A percentile compares a stretch with the other conserved stretches of the same genome.
Conservation (phyloP, 2,113 vertebrate genomes). For the Gavialis gangeticus region DNA sequence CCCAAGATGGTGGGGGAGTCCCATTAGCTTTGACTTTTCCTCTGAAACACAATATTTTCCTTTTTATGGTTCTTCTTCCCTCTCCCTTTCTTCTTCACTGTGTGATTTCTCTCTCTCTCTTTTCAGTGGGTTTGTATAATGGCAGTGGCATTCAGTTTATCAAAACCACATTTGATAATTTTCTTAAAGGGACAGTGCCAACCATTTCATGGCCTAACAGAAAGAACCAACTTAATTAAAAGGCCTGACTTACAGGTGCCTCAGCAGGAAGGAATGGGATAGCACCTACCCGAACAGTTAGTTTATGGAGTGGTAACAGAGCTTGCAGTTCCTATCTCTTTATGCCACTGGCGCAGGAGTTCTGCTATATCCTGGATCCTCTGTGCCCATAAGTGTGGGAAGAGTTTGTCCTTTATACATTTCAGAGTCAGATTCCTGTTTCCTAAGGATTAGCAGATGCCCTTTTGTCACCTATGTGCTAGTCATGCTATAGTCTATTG, state of each 20-base stretch:
- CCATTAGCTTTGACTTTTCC: background rate
- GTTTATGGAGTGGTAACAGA: background rate
- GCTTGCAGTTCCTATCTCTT: background rate
- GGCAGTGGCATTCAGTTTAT: background rate
- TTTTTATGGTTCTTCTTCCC: background rate
- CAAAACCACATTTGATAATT: background rate
- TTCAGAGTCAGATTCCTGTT: background rate
- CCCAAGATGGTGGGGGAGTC: background rate
- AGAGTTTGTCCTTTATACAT: background rate
- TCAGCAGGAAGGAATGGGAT: background rate
- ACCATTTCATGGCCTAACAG: background rate
- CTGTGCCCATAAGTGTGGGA: background rate
- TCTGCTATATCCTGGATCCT: background rate
- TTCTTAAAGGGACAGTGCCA: background rate
- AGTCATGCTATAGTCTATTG: no score
- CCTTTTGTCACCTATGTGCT: background rate
- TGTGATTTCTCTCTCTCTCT: background rate
- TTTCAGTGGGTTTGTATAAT: background rate
- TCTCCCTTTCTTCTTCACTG: background rate
- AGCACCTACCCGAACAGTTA: background rate
- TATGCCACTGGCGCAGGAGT: background rate
- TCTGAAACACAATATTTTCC: background rate
- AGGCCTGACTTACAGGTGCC: background rate
- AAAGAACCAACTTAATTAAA: background rate
- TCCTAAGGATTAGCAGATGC: background rate